Conservation (phyloP, 2,888 invertebrate species). For the Tanytarsus gracilentus region DNA sequence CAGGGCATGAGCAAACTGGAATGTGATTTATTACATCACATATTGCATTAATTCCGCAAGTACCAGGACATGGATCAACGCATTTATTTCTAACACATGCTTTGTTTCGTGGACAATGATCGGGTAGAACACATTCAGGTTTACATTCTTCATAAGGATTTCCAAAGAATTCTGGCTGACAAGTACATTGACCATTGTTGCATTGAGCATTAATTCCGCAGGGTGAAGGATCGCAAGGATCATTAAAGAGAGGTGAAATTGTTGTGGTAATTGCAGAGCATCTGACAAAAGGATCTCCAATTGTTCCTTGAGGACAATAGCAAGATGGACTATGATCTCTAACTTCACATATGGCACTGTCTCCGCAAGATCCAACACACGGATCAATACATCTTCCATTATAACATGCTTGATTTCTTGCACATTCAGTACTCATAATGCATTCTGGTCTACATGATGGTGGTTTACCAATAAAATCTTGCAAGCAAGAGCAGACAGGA, state of each 20-base stretch:
- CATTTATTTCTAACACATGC: slow-evolving; percentile 69
- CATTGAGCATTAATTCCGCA: background rate
- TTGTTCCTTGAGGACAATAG: slow-evolving; percentile 52
- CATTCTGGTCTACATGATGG: slow-evolving; percentile 71
- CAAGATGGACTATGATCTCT: slow-evolving; percentile 74
- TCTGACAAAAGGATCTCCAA: slow-evolving; percentile 61
- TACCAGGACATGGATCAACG: slow-evolving; percentile 62
- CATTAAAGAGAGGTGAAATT: slow-evolving; percentile 40
- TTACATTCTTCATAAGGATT: slow-evolving; percentile 62
- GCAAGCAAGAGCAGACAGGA: slow-evolving; percentile 72
- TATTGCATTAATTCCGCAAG: slow-evolving; percentile 56
- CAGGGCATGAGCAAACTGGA: slow-evolving; percentile 58
- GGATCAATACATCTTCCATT: slow-evolving; percentile 64
- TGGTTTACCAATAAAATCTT: slow-evolving; percentile 57
- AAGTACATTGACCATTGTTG: slow-evolving; percentile 33
- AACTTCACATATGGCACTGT: slow-evolving; percentile 58
- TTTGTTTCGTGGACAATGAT: slow-evolving; percentile 60
- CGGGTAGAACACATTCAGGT: slow-evolving; percentile 62
- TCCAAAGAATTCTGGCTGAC: slow-evolving; percentile 34
- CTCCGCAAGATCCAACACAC: slow-evolving; percentile 55
- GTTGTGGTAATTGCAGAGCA: slow-evolving; percentile 50
- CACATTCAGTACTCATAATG: slow-evolving; percentile 57
- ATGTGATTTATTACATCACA: slow-evolving; percentile 59
- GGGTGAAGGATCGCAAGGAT: background rate
- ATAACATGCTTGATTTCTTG: slow-evolving; percentile 56